These are phyloP conservation scores for Kobus ellipsiprymnus DNA, from an alignment of 2,113 vertebrate genomes.

Conservation along the genomic window DNA sequence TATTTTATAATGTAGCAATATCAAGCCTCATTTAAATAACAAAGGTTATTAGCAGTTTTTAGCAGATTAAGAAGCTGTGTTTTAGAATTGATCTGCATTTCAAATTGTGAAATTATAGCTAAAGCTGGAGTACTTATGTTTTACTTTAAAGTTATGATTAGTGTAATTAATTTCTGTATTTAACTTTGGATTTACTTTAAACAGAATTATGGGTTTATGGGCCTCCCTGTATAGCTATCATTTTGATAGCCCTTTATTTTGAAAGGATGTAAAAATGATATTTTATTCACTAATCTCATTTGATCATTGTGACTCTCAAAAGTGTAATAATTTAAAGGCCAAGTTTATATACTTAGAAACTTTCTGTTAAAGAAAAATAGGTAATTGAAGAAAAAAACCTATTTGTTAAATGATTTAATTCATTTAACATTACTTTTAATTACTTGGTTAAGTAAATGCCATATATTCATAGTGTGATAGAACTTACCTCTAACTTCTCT, in stretches of 20 bases:
- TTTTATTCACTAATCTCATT: not conserved
- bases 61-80: not conserved
- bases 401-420: not conserved
- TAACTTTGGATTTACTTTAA: not conserved
- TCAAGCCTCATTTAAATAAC: not conserved
- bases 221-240: not conserved
- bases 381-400: not conserved
- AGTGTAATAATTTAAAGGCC: not conserved
- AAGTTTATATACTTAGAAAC: not conserved
- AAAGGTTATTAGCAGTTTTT: not conserved
- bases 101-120: slow-evolving; percentile 3
- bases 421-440: not conserved
- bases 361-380: not conserved
- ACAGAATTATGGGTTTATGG: not conserved
- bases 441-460: not conserved
- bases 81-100: slow-evolving; percentile 14
- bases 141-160: not conserved
- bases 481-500: not conserved
- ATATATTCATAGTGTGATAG: not conserved
- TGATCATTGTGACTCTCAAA: not conserved
- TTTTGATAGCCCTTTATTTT: not conserved
- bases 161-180: not conserved
- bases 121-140: not conserved
- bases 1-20: not conserved
- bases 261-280: not conserved